Evolutionary conservation across 2,888 invertebrate genomes (phyloP).

Genomic region (Erpobdella octoculata): DNA sequence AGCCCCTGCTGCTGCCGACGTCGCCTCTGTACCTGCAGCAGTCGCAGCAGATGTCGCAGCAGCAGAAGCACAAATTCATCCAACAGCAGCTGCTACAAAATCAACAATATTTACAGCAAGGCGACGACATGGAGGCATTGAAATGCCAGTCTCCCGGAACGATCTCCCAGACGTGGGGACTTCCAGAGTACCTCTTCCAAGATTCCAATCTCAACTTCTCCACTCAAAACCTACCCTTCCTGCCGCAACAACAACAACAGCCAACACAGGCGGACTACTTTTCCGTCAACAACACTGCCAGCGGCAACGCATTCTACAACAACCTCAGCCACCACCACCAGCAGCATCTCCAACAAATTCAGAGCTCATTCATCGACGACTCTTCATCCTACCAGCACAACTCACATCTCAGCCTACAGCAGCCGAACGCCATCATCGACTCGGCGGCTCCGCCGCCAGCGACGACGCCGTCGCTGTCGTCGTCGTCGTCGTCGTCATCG

Average conservation of each 20-base stretch:
- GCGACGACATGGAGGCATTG: not conserved
- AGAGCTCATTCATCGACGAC: not conserved
- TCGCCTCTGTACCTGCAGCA: conserved; percentile 13
- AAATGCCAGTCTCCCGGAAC: not conserved
- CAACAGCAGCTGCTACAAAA: not conserved
- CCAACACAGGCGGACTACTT: not conserved
- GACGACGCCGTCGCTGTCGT: not conserved
- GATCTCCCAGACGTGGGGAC: not conserved
- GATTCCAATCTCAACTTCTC: not conserved
- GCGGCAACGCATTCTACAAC: conserved; percentile 12
- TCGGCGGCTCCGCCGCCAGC: not conserved
- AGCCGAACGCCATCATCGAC: not conserved
- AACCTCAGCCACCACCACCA: not conserved
- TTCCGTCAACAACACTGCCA: not conserved
- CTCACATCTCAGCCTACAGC: not conserved
- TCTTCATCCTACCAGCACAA: conserved; percentile 3
- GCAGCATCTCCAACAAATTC: conserved; percentile 6
- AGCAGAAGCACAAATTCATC: not conserved
- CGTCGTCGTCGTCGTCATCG: conserved; percentile 1
- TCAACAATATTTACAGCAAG: conserved; percentile 10
- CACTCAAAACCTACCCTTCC: not conserved
- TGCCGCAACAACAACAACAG: conserved; percentile 7
- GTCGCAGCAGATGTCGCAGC: conserved; percentile 6
- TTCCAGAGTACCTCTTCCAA: conserved; percentile 7
- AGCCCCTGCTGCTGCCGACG: not conserved